Evolutionary conservation across 2,888 invertebrate genomes (phyloP), one percentile per base, ranked within the genome.

Genomic region (Subacronicta megacephala): DNA sequence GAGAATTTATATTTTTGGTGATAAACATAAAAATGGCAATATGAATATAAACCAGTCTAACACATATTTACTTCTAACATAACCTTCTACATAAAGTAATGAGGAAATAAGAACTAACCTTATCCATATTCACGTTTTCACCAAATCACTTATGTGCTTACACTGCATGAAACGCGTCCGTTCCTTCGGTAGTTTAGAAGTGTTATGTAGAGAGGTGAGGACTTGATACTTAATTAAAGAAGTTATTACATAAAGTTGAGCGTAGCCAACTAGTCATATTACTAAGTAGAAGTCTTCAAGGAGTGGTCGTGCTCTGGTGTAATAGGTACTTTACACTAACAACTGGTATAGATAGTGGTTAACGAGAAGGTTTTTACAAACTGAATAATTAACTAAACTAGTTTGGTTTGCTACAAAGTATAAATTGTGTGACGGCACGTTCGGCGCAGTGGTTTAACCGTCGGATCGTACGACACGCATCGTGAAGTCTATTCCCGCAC

Each of bases 131-230:
- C 40, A 42, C 12, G 42, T 35, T 35, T 60, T 42, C 55, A 68
- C 68, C 38, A 9, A 59, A 55, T 54, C 67, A 62, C 59, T 50
- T 49, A 51, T 50, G 31, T 61, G 47, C 18, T 23, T n/a, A n/a
- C 12, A 31, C 45, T 66, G 44, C 60, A 46, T 49, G 29, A 52
- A 64, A 59, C 78, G 78, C 85, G 85, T 85, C 83, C 72, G 62
- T 58, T 60, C 77, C 9, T 56, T 45, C 10, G 56, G 52, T 52
- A 44, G 73, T 51, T 65, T 67, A 53, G 57, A 72, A 63, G 73
- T 60, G 65, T 64, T 80, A 72, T 85, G 81, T 70, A 46, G 67
- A 66, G 29, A 45, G 63, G 38, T 53, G 58, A 72, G 54, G 72
- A 67, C 59, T 50, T 51, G 45, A 64, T 43, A 57, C 61, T 31